A percentile compares a stretch with the other conserved stretches of the same genome.
These are phyloP conservation scores for Sus scrofa DNA, from an alignment of 2,113 vertebrate species.

Conservation along the genomic window DNA sequence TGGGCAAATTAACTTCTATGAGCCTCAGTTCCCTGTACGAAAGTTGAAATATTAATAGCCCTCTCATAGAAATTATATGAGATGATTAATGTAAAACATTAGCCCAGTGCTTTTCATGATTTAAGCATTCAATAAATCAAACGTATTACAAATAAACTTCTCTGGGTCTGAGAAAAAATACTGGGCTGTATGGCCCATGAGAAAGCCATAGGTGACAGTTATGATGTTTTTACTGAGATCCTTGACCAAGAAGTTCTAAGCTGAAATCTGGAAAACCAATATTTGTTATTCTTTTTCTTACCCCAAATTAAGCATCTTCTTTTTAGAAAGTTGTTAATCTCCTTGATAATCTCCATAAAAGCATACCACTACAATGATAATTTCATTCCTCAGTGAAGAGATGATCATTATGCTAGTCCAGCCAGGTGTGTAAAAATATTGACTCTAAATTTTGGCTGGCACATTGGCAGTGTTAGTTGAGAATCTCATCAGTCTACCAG, in stretches of 20 bases:
- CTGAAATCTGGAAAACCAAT: constrained; percentile 12
- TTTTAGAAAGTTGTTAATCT: not conserved
- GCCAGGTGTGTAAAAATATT: not conserved
- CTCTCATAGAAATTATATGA: not conserved
- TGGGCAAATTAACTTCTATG: not conserved
- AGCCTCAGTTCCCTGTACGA: constrained; percentile 3
- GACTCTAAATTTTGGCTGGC: not conserved
- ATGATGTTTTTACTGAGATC: not conserved
- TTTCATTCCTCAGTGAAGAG: not conserved
- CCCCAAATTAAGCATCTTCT: not conserved
- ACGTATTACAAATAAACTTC: not conserved
- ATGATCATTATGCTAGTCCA: not conserved
- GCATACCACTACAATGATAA: not conserved
- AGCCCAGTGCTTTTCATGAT: not conserved
- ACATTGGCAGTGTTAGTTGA: not conserved
- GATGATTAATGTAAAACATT: not conserved
- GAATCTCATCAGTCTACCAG: not conserved
- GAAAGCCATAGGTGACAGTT: not conserved
- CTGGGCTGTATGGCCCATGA: not conserved
- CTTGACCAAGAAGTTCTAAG: not conserved
- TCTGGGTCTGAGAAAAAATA: not conserved
- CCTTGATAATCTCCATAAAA: not conserved
- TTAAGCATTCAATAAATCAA: constrained; percentile 34
- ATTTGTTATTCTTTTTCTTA: constrained; percentile 23
- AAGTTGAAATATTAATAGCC: not conserved